These are phyloP conservation scores for Sus cebifrons DNA, from an alignment of 2,797 vertebrate genomes.

Conservation along the genomic window DNA sequence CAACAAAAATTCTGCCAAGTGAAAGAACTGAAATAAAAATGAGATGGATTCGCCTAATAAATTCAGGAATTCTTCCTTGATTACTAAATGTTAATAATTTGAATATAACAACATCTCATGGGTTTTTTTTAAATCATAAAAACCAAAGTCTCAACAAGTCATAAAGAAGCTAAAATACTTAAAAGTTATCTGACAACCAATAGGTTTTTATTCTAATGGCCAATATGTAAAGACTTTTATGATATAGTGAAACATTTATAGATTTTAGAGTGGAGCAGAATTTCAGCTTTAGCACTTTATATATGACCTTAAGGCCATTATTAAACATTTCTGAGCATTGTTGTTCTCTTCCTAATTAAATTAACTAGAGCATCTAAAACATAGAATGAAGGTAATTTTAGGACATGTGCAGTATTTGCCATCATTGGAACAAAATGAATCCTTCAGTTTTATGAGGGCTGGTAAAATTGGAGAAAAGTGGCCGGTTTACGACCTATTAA, in stretches of 20 bases:
- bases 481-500: neutral
- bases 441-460: neutral
- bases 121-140: neutral
- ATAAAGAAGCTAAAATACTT: neutral
- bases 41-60: neutral
- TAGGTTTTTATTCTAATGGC: neutral
- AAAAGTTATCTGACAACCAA: neutral
- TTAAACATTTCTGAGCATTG: neutral
- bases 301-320: neutral
- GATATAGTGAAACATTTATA: neutral
- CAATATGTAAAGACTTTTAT: neutral
- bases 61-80: neutral
- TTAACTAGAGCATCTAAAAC: neutral
- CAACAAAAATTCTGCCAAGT: neutral
- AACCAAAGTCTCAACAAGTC: neutral
- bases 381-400: neutral
- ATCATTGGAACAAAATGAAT: neutral
- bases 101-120: neutral
- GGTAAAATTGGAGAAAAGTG: neutral
- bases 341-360: neutral
- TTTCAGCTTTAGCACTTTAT: neutral
- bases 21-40: conserved; percentile 37
- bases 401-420: neutral
- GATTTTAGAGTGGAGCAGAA: neutral
- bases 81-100: neutral